Evolutionary conservation across 2,113 vertebrate genomes (phyloP).

Genomic region (Cephalopterus ornatus): DNA sequence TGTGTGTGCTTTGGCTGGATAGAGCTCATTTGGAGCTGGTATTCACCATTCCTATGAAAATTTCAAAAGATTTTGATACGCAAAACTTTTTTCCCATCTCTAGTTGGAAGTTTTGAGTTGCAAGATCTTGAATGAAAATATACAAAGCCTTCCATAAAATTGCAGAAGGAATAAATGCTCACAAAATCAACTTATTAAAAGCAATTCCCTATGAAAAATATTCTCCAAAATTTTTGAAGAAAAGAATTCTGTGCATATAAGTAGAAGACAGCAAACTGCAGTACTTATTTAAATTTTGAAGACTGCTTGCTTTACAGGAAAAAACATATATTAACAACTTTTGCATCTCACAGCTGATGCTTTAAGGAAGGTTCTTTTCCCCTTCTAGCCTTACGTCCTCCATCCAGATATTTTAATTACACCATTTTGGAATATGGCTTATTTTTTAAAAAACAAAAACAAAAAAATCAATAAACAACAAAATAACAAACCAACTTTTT

Average conservation of each 20-base stretch:
- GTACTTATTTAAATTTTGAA: not conserved
- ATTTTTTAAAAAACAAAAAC: not conserved
- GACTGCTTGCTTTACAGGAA: not conserved
- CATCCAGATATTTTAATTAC: not conserved
- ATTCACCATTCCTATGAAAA: not conserved
- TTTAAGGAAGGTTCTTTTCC: not conserved
- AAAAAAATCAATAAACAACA: not conserved
- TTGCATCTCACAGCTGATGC: not conserved
- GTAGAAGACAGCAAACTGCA: not conserved
- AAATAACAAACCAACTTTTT: not conserved
- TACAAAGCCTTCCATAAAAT: not conserved
- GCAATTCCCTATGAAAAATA: not conserved
- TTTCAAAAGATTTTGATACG: not conserved
- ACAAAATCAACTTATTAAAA: not conserved
- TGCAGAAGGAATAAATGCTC: not conserved
- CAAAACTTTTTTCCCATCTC: accelerated
- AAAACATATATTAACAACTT: not conserved
- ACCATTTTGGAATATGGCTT: not conserved
- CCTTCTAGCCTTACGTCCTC: not conserved
- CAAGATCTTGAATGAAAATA: not conserved
- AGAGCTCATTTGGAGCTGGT: not conserved
- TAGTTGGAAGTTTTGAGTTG: not conserved
- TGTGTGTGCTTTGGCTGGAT: not conserved
- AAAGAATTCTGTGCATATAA: not conserved
- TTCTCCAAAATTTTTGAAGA: not conserved